Evolutionary conservation across 2,888 invertebrate species (phyloP), one percentile per base, ranked within the genome.

Genomic region (Cryptocephalus moraei): DNA sequence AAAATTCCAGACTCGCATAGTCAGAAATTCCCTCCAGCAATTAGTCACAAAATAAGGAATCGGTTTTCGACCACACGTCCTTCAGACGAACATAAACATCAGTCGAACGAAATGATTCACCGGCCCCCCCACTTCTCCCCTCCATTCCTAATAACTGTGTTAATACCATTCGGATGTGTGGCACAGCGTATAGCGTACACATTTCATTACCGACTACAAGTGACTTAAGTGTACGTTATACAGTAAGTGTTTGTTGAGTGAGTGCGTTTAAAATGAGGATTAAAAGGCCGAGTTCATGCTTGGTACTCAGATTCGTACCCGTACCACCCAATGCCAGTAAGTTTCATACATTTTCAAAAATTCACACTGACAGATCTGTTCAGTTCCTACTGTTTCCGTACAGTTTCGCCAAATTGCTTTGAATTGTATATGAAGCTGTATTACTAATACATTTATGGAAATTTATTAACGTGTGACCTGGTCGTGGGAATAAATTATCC

Each of bases 211-310:
- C 31, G 12, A 14, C 49, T 43, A 41, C 49, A 46, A 39, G 9
- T 22, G 22, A 22, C 22, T 22, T 22, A 22, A 22, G 22, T 31
- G 39, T 47, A 43, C 40, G 2, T 36, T 36, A 11, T 36, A 4
- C 36, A 36, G 12, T n/a, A n/a, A n/a, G n/a, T 36, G 36, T 36
- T 36, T 43, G 33, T 43, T 49, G 43, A 47, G 40, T 47, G 36
- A 36, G 36, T 36, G 36, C 12, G 6, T n/a, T 36, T 38, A 55
- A 51, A 40, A 81, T 81, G 80, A 76, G 80, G 72, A 76, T 80
- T 64, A 81, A 79, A 73, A 74, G 80, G 68, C 77, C 78, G 66
- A 77, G 78, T 56, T 77, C 79, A 59, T 81, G 80, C 67, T 73
- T 81, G 58, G 77, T 81, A 56, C 71, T 81, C 48, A 72, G 78